Conservation (phyloP, 1,140 invertebrate species). For the Hesperophylax magnus region DNA sequence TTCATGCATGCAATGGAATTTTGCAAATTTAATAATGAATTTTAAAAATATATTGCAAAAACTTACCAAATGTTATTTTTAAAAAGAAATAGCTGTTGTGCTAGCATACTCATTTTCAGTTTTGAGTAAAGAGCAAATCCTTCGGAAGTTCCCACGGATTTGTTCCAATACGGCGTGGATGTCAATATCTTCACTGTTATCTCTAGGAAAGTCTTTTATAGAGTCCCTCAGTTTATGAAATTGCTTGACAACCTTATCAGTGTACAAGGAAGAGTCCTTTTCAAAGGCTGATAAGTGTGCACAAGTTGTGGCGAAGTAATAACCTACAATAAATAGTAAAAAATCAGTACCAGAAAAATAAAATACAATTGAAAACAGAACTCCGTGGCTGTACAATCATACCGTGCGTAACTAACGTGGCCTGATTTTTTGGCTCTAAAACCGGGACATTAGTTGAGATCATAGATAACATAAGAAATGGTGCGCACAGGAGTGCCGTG, state of each 20-base stretch:
- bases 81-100: constrained; percentile 70
- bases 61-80: constrained; percentile 43
- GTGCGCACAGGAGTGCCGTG: too few species aligned
- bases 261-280: constrained; percentile 39
- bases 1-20: too few species aligned
- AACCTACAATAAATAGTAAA: constrained; percentile 63
- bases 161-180: constrained; percentile 73
- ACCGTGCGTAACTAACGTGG: too few species aligned
- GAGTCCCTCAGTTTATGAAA: constrained; percentile 72
- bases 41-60: too few species aligned
- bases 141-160: constrained; percentile 78
- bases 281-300: constrained; percentile 58
- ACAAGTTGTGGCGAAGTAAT: constrained; percentile 70
- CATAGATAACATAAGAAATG: too few species aligned
- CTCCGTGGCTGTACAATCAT: too few species aligned
- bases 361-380: too few species aligned
- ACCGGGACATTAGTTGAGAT: too few species aligned
- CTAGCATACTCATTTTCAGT: constrained; percentile 71
- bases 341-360: too few species aligned
- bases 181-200: constrained; percentile 77
- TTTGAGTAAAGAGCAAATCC: constrained; percentile 78
- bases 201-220: constrained; percentile 76
- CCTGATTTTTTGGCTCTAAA: too few species aligned
- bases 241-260: constrained; percentile 70
- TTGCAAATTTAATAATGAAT: too few species aligned